These are phyloP conservation scores for Ormyrus thymus DNA, from an alignment of 2,888 invertebrate genomes.

Conservation along the genomic window DNA sequence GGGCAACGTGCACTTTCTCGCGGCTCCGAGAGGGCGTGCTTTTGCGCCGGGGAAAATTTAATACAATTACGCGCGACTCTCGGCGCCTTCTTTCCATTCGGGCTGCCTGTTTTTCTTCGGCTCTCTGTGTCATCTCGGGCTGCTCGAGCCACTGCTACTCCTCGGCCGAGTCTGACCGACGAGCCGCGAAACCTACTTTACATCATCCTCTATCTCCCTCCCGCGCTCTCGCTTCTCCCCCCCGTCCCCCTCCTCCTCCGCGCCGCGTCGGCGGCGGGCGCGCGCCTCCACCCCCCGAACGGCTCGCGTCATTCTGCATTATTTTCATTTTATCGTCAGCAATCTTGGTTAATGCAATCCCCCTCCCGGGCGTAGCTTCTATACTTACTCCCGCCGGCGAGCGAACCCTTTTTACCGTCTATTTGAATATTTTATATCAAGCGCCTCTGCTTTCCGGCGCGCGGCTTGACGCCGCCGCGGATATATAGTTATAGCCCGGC, in stretches of 20 bases:
- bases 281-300: conserved; percentile 48
- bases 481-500: conserved; percentile 16
- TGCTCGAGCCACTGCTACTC: conserved; percentile 42
- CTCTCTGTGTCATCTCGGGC: conserved; percentile 36
- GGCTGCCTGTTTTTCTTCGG: conserved; percentile 44
- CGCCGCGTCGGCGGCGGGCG: not conserved
- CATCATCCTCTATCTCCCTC: conserved; percentile 67
- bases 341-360: conserved; percentile 74
- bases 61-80: conserved; percentile 72
- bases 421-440: conserved; percentile 70
- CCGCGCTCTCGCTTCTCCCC: conserved; percentile 41
- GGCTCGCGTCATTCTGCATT: conserved; percentile 72
- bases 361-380: conserved; percentile 54
- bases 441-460: conserved; percentile 23
- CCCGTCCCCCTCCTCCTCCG: conserved; percentile 12
- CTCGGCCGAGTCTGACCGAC: conserved; percentile 41
- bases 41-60: conserved; percentile 72
- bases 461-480: conserved; percentile 16
- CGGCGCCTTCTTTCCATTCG: conserved; percentile 63
- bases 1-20: conserved; percentile 40
- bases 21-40: conserved; percentile 60
- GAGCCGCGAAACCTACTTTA: conserved; percentile 66
- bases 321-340: conserved; percentile 74
- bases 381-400: conserved; percentile 37
- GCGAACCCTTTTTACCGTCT: conserved; percentile 68